Evolutionary conservation across 2,888 invertebrate genomes (phyloP), one percentile per base, ranked within the genome.

Genomic region (Nymphalis urticae): DNA sequence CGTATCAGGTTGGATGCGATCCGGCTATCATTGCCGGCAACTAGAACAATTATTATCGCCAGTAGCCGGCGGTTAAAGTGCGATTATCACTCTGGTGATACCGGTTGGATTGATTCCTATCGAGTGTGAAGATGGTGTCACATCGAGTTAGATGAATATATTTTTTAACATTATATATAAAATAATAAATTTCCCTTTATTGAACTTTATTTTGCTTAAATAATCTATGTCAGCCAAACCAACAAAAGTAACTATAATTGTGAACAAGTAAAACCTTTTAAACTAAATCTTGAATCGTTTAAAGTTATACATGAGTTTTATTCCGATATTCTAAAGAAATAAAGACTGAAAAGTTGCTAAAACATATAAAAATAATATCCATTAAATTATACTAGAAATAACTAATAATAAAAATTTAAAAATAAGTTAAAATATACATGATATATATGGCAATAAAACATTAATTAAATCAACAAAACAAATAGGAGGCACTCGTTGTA

Each of bases 21-120:
- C 68, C 59, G 59, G 66, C 70, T 67, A 72, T 73, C 72, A 71
- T 59, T 66, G 65, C 64, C 54, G 54, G 16, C 24, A 54, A 54
- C 24, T 58, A 51, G 51, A 54, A 54, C 54, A 63, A 68, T 71
- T 72, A 74, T 70, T 69, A 74, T 64, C 71, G 59, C 50, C 62
- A 60, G 64, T 71, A 70, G 68, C 70, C 62, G 64, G 66, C 71
- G 73, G 72, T 76, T 75, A 71, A 71, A 66, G 71, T 64, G 62
- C 69, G 71, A 75, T 76, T 73, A 76, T 66, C 65, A 62, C 53
- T 24, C 21, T 65, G 47, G 70, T 56, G 71, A 68, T 68, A 54
- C 53, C 54, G 71, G 68, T 63, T 19, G 48, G 62, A 70, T 70
- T 65, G 65, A 71, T 60, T 64, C 48, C n/a, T 48, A 60, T 47